Evolutionary conservation across 37 sponge, comb jelly and placozoan genomes (phyloP).

Genomic region (Theonella swinhoei): DNA sequence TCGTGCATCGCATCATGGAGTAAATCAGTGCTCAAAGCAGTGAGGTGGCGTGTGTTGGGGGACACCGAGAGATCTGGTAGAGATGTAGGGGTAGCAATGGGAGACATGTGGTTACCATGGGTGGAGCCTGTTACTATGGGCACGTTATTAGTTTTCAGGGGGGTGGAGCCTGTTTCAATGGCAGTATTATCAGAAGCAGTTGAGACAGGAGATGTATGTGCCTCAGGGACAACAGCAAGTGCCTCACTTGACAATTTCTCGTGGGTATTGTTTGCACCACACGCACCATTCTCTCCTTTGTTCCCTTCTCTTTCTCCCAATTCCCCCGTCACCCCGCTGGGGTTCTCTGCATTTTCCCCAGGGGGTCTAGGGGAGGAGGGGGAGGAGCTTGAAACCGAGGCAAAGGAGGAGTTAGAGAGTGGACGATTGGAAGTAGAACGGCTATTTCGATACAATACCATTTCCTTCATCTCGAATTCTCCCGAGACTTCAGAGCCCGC

Average conservation of each 20-base stretch:
- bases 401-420: not conserved
- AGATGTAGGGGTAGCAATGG: not conserved
- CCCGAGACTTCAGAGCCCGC: no score
- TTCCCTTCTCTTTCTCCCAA: not conserved
- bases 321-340: not conserved
- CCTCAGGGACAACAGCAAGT: not conserved
- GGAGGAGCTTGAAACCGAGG: not conserved
- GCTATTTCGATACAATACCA: no score
- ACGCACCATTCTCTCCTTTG: not conserved
- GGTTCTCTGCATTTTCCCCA: not conserved
- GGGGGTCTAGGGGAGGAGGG: not conserved
- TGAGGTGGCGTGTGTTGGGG: not conserved
- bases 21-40: not conserved
- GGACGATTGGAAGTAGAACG: not conserved
- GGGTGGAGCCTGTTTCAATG: no score
- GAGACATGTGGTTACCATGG: not conserved
- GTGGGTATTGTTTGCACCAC: not conserved
- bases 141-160: no score
- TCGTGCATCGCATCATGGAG: not conserved
- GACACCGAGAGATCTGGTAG: not conserved
- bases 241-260: not conserved
- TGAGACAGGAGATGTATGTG: not conserved
- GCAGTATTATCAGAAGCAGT: no score
- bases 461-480: not conserved
- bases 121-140: not conserved